Evolutionary conservation across 1,140 invertebrate genomes (phyloP).

Genomic region (Papilio dardanus): DNA sequence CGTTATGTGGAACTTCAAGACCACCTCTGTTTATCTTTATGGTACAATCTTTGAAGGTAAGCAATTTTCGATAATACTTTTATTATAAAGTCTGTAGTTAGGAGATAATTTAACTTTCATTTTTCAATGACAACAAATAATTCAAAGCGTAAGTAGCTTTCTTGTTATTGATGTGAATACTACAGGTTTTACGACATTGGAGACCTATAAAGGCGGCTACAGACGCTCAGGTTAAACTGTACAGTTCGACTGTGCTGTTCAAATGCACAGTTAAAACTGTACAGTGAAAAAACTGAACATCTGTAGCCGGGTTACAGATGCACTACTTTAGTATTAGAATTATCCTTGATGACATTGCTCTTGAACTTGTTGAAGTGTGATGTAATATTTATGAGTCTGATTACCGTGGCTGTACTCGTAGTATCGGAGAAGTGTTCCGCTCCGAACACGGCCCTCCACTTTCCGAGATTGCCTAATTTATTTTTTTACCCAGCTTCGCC

Average conservation of each 20-base stretch:
- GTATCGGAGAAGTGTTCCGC: background rate
- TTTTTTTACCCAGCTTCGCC: conserved; percentile 15
- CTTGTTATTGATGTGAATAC: no score
- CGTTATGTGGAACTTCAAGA: conserved; percentile 13
- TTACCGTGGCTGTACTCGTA: background rate
- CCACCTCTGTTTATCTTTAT: conserved; percentile 3
- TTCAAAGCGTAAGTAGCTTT: no score
- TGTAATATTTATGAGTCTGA: conserved; percentile 32
- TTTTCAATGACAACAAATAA: no score
- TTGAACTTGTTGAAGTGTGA: conserved; percentile 7
- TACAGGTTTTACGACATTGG: no score
- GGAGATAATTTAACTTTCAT: no score
- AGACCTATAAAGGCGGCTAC: no score
- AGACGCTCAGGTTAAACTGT: no score
- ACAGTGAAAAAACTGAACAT: no score
- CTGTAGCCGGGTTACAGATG: no score
- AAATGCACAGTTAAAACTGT: no score
- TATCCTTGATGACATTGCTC: background rate
- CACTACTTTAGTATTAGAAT: background rate
- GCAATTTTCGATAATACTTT: background rate
- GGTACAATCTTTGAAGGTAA: background rate
- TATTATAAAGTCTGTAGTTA: no score
- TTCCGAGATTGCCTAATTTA: conserved; percentile 30
- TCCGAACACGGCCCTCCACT: conserved; percentile 22
- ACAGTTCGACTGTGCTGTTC: no score